Evolutionary conservation across 2,888 invertebrate genomes (phyloP).

Genomic region (Lepeophtheirus nordmannii): DNA sequence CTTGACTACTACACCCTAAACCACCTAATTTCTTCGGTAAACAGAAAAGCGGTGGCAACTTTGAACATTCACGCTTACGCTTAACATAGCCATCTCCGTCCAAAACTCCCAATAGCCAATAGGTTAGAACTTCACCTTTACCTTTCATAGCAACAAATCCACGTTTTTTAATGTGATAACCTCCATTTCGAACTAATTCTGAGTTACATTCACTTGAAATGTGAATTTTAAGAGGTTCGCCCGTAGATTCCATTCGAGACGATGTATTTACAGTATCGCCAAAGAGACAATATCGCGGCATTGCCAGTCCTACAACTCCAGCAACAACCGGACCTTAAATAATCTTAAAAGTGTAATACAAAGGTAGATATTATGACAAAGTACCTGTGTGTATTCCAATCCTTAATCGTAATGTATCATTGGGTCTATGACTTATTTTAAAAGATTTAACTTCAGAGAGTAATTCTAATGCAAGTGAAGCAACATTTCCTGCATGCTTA

Average conservation of each 20-base stretch:
- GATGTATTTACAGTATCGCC: slow-evolving; percentile 71
- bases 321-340: slow-evolving; percentile 56
- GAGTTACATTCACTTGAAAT: slow-evolving; percentile 54
- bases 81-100: not conserved
- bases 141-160: slow-evolving; percentile 61
- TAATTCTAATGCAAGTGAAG: slow-evolving; percentile 77
- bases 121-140: slow-evolving; percentile 53
- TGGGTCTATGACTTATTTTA: slow-evolving; percentile 72
- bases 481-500: slow-evolving; percentile 76
- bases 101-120: slow-evolving; percentile 47
- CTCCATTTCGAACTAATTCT: slow-evolving; percentile 51
- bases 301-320: slow-evolving; percentile 64
- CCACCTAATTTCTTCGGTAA: slow-evolving; percentile 15
- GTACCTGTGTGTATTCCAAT: slow-evolving; percentile 46
- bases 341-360: slow-evolving; percentile 5
- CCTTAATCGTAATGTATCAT: slow-evolving; percentile 42
- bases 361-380: not conserved
- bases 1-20: no score
- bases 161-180: slow-evolving; percentile 54
- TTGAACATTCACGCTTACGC: not conserved
- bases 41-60: slow-evolving; percentile 2
- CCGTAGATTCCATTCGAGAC: slow-evolving; percentile 58
- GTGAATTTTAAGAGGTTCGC: slow-evolving; percentile 50
- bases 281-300: slow-evolving; percentile 63
- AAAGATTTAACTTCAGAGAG: slow-evolving; percentile 68